Evolutionary conservation across 53 echinoderm and acorn worm species (phyloP).

Genomic region (Crossaster papposus): DNA sequence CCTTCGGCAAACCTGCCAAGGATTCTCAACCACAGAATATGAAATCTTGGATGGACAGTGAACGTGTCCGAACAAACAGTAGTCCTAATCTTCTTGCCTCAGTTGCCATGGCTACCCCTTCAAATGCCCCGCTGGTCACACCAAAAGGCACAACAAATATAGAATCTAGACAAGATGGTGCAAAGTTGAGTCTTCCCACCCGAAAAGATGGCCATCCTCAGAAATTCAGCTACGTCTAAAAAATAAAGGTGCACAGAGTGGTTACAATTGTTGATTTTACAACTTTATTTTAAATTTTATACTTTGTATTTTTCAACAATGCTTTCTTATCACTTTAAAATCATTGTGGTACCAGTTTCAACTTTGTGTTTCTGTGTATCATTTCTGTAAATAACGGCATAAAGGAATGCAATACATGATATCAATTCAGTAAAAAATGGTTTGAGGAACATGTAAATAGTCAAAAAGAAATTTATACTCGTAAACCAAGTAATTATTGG

Average conservation of each 20-base stretch:
- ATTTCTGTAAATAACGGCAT: constrained; percentile 23
- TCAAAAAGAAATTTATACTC: constrained; percentile 43
- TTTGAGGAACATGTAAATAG: constrained; percentile 23
- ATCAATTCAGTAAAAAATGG: neutral
- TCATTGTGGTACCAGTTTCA: neutral
- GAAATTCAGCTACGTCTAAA: constrained; percentile 55
- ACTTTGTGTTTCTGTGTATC: neutral
- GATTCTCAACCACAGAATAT: constrained; percentile 70
- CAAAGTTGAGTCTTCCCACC: constrained; percentile 17
- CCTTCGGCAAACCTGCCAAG: constrained; percentile 72
- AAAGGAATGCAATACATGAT: no score
- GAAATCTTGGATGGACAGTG: constrained; percentile 73
- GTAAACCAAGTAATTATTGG: constrained; percentile 24
- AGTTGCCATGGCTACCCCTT: constrained; percentile 27
- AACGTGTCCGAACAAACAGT: constrained; percentile 73
- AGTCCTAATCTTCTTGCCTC: constrained; percentile 64
- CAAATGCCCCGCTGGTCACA: constrained; percentile 5
- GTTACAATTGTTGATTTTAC: no score
- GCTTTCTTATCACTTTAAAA: neutral
- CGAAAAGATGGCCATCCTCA: constrained; percentile 41
- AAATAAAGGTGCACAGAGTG: neutral
- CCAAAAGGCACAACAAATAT: constrained; percentile 19
- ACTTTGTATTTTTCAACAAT: neutral
- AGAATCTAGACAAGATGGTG: no score
- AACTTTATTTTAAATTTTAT: no score